Evolutionary conservation across 1,140 invertebrate genomes (phyloP).

Genomic region (Nebria ingens): DNA sequence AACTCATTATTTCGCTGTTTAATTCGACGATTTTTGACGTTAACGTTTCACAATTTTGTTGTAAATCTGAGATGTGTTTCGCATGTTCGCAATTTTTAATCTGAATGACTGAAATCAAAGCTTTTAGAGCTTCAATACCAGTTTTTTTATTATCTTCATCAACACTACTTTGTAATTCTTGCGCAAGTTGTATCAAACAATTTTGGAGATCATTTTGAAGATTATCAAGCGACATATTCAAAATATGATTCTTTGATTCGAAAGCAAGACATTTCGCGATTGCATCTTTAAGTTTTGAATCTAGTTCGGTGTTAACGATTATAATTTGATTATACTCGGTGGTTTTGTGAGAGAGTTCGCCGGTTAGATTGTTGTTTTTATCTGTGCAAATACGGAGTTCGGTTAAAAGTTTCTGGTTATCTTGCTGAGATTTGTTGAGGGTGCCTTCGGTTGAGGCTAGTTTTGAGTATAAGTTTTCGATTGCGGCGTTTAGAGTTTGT

Average conservation of each 20-base stretch:
- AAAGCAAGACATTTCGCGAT: not conserved
- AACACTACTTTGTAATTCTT: not conserved
- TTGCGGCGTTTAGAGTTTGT: not conserved
- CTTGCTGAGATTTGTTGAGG: not conserved
- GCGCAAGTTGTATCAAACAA: not conserved
- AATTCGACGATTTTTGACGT: conserved; percentile 13
- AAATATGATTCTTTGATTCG: not conserved
- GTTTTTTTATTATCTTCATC: not conserved
- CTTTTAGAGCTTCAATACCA: not conserved
- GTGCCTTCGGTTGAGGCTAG: not conserved
- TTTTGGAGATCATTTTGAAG: not conserved
- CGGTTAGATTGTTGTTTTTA: not conserved
- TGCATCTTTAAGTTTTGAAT: not conserved
- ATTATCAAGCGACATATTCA: not conserved
- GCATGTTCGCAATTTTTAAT: conserved; percentile 11
- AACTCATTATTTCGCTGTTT: not conserved
- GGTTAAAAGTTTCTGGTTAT: not conserved
- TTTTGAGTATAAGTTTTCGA: not conserved
- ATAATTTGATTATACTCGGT: not conserved
- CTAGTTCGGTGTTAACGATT: not conserved
- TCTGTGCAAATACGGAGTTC: not conserved
- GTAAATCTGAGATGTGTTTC: not conserved
- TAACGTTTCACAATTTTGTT: conserved; percentile 6
- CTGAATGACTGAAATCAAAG: conserved; percentile 8
- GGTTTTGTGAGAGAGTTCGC: not conserved